Percentiles rank a stretch among this genome's conserved stretches.
Evolutionary conservation across 2,797 vertebrate genomes (phyloP).

Genomic region (Trachurus trachurus): DNA sequence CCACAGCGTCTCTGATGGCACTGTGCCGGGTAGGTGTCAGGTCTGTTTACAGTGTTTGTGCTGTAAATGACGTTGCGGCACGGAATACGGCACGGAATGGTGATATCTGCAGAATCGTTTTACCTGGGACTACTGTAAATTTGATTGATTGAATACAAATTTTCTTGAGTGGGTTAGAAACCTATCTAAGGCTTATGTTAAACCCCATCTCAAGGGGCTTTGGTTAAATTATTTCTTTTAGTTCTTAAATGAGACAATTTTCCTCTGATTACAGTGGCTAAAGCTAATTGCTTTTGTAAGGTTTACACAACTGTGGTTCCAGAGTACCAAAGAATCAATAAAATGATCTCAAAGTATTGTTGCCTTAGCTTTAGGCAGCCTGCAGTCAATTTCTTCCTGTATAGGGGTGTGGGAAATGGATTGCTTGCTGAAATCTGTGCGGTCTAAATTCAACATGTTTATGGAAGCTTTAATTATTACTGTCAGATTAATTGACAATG

Average conservation of each 20-base stretch:
- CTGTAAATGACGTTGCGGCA: too few relatives aligned
- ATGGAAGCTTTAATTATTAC: conserved; percentile 6
- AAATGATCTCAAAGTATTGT: conserved; percentile 31
- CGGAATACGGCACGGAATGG: too few relatives aligned
- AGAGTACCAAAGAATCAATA: conserved; percentile 10
- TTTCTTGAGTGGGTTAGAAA: too few relatives aligned
- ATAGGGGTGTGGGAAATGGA: conserved; percentile 11
- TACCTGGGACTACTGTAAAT: background rate
- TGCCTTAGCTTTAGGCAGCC: conserved; percentile 6
- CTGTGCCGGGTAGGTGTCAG: background rate
- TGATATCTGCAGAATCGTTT: background rate
- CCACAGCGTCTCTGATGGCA: too few relatives aligned
- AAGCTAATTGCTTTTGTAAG: conserved; percentile 40
- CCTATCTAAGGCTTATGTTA: too few relatives aligned
- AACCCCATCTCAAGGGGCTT: background rate
- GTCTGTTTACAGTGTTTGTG: background rate
- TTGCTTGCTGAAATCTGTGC: background rate
- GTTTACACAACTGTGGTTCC: conserved; percentile 28
- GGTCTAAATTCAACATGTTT: conserved; percentile 24
- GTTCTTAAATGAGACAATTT: conserved; percentile 23
- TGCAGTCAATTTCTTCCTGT: background rate
- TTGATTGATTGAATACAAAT: too few relatives aligned
- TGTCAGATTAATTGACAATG: background rate
- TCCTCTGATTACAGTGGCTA: conserved; percentile 23
- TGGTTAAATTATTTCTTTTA: conserved; percentile 6